Evolutionary conservation across 2,113 vertebrate genomes (phyloP).

Genomic region (Ailurus styani): DNA sequence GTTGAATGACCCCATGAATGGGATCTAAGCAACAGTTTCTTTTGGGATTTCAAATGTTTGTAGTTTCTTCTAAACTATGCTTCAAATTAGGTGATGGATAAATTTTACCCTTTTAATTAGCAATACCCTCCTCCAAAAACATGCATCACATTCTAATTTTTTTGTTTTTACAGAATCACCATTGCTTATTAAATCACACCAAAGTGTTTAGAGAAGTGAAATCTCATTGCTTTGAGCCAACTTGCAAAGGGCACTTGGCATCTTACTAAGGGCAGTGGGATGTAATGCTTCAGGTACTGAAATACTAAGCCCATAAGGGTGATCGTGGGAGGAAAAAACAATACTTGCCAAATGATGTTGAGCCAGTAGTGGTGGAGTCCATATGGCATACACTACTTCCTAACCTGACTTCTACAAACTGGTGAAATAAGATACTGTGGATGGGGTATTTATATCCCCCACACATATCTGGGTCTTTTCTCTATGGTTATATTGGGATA

Average conservation of each 20-base stretch:
- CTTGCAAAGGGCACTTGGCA: background rate
- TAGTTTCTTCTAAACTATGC: background rate
- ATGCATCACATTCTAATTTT: background rate
- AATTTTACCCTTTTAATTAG: background rate
- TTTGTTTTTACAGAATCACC: background rate
- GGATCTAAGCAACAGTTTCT: background rate
- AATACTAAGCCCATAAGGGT: background rate
- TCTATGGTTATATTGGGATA: background rate
- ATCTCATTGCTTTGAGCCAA: background rate
- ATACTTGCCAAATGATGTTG: background rate
- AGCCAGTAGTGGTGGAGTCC: background rate
- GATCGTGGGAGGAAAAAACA: background rate
- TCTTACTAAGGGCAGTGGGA: background rate
- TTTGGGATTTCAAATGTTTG: background rate
- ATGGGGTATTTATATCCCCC: rapidly evolving
- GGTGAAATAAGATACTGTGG: background rate
- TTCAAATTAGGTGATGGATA: background rate
- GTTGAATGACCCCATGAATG: background rate
- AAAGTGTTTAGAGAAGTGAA: background rate
- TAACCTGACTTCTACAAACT: background rate
- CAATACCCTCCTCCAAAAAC: background rate
- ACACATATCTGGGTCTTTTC: background rate
- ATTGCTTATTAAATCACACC: background rate
- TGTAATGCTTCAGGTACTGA: background rate
- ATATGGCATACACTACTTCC: background rate